Base-by-base conservation (phyloP, 37 sponge, comb jelly and placozoan species). In the Oscarella lobularis region DNA sequence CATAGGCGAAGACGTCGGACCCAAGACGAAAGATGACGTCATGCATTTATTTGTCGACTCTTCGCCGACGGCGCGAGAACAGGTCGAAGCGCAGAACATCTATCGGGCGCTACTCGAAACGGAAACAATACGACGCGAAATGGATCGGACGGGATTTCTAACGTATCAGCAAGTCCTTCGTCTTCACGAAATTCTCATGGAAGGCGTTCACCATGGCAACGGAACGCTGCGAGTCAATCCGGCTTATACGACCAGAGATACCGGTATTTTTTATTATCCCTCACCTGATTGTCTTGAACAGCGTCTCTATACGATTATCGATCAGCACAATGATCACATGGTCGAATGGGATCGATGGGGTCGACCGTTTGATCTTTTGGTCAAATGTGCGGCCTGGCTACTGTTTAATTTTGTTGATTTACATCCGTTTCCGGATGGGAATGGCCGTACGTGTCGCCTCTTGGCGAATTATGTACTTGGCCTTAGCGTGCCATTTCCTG, bases 341-440 rank as follows among this genome's bases (percentile, higher is more conserved):
- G n/a, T n/a, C n/a, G n/a, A n/a, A n/a, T n/a, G n/a, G n/a, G n/a
- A n/a, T n/a, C n/a, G n/a, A n/a, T n/a, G n/a, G n/a, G n/a, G n/a
- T n/a, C 40, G 73, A 31, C 3, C 20, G 29, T 38, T 75, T 0
- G 37, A 38, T 33, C 66, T 71, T 39, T 32, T 79, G 5, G 74
- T 82, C 73, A 82, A 79, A 48, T 78, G 79, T 81, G 87, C 87
- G 33, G 80, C 83, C 2, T 70, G 83, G 65, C 39, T 82, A 4
- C 40, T 81, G 33, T 86, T 82, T 65, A 29, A 78, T 34, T 82
- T 82, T 71, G 87, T 86, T 2, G 76, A 78, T 75, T 37, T 73
- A 27, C 87, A 86, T 41, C 87, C 83, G 35, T 86, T 86, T 74
- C 39, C 40, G 73, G 83, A 86, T 78, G 87, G 87, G 36, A 86